phyloP scores from a whole-genome alignment of 1,140 invertebrate genomes.

The Agraylea sexmaculata region DNA sequence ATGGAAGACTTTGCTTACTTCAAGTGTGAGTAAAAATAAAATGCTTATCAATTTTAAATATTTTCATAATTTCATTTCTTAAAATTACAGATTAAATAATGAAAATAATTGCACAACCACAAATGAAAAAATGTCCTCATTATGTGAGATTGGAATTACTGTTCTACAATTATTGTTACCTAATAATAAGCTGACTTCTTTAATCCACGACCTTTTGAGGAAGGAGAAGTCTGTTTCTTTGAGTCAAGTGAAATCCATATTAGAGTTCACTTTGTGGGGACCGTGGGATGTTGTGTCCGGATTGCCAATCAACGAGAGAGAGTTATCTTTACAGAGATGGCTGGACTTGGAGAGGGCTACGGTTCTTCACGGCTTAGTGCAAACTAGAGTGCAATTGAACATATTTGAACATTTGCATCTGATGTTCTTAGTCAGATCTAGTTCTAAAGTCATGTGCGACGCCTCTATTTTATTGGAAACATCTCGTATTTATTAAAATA shows the following conservation, averaged over 20 bases:
- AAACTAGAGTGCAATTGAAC: conserved; percentile 57
- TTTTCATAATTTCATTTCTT: conserved; percentile 3
- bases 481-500: conserved; percentile 25
- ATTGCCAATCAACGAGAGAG: conserved; percentile 51
- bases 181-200: conserved; percentile 47
- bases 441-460: conserved; percentile 65
- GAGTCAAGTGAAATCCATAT: conserved; percentile 56
- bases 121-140: conserved; percentile 52
- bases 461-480: conserved; percentile 55
- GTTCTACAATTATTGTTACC: conserved; percentile 54
- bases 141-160: conserved; percentile 66
- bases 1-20: conserved; percentile 57
- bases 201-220: conserved; percentile 54
- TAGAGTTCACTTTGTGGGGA: conserved; percentile 78
- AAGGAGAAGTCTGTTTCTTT: conserved; percentile 62
- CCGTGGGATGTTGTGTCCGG: conserved; percentile 60
- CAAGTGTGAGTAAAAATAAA: conserved; percentile 47
- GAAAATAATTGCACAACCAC: conserved; percentile 41
- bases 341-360: conserved; percentile 72
- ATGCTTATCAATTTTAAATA: conserved; percentile 10
- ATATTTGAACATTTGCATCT: conserved; percentile 69
- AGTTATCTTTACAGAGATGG: conserved; percentile 65
- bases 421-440: conserved; percentile 68
- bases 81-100: conserved; percentile 42
- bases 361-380: conserved; percentile 62